Evolutionary conservation across 2,888 invertebrate genomes (phyloP).

Genomic region (Syrista parreyssii): DNA sequence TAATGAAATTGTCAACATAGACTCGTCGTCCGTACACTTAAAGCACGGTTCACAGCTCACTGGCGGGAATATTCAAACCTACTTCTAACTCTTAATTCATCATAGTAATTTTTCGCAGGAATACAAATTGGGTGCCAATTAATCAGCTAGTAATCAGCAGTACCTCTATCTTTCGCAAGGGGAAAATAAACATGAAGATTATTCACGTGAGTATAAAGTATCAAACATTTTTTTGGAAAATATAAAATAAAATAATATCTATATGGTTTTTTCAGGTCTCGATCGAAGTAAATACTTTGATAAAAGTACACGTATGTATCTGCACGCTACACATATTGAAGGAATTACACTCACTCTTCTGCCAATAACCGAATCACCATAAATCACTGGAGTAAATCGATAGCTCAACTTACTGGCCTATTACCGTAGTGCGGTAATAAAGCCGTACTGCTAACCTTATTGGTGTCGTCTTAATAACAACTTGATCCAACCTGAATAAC

Average conservation of each 20-base stretch:
- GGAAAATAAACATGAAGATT: no score
- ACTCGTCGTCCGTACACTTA: background rate
- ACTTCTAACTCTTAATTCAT: no score
- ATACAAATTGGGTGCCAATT: no score
- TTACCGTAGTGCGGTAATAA: conserved; percentile 53
- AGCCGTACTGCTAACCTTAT: conserved; percentile 60
- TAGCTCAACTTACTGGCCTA: conserved; percentile 52
- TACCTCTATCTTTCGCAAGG: no score
- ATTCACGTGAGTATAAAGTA: no score
- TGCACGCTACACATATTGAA: background rate
- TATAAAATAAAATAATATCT: background rate
- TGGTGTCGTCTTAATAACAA: conserved; percentile 63
- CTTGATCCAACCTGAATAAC: conserved; percentile 48
- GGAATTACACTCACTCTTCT: background rate
- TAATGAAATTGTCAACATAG: background rate
- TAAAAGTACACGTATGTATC: background rate
- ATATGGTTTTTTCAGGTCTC: background rate
- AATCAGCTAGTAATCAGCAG: no score
- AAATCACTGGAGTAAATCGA: conserved; percentile 55
- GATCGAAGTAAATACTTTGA: background rate
- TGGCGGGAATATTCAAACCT: background rate
- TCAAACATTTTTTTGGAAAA: no score
- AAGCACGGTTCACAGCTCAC: background rate
- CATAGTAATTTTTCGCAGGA: no score
- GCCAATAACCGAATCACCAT: conserved; percentile 24